Conservation (phyloP, 2,113 vertebrate genomes). For the Lepus americanus region DNA sequence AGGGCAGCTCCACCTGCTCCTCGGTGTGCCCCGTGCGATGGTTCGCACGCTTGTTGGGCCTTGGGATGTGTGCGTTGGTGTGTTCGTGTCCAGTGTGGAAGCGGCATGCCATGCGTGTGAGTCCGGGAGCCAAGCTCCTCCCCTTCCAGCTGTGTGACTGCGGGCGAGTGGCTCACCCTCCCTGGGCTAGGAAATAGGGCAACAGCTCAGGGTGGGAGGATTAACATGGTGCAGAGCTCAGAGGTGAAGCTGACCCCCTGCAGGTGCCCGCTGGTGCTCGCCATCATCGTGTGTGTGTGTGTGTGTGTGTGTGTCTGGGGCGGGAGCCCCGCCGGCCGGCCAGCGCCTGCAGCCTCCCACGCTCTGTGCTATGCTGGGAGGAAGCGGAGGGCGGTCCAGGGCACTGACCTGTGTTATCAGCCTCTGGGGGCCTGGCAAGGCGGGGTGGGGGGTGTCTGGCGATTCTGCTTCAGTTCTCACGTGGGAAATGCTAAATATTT, state of each 20-base stretch:
- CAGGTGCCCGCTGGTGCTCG: background rate
- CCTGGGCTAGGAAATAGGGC: background rate
- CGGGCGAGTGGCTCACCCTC: background rate
- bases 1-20: background rate
- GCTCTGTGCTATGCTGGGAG: background rate
- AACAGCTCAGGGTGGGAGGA: background rate
- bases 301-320: background rate
- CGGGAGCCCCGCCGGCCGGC: background rate
- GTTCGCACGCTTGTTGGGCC: background rate
- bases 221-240: background rate
- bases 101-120: no score
- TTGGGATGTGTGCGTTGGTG: background rate
- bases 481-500: constrained; percentile 81
- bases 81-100: background rate
- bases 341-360: constrained; percentile 28
- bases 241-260: background rate
- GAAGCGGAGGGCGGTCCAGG: background rate
- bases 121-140: background rate
- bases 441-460: constrained; percentile 62
- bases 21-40: background rate
- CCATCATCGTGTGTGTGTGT: background rate
- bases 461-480: constrained; percentile 43
- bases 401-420: constrained; percentile 77
- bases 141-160: background rate
- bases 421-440: constrained; percentile 51